Percentiles rank a stretch among this genome's conserved stretches.
Evolutionary conservation across 2,888 invertebrate species (phyloP).

Genomic region (Cephus spinipes): DNA sequence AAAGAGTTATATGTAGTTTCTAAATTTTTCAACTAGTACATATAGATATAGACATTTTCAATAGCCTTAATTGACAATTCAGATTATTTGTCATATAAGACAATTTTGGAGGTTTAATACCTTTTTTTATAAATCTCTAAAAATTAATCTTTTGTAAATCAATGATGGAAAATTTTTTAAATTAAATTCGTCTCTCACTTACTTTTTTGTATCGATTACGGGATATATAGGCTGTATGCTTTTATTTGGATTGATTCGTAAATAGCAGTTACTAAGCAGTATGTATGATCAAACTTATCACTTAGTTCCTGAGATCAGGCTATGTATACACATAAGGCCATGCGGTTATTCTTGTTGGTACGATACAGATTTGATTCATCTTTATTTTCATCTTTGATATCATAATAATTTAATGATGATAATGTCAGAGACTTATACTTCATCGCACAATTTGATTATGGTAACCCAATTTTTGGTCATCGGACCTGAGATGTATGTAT

Average conservation of each 20-base stretch:
- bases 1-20: background rate
- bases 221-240: background rate
- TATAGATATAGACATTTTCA: background rate
- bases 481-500: background rate
- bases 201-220: background rate
- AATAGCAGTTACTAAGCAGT: background rate
- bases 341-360: background rate
- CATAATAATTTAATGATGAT: background rate
- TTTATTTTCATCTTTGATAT: background rate
- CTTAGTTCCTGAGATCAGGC: background rate
- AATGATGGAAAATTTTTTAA: background rate
- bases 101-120: background rate
- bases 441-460: background rate
- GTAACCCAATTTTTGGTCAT: background rate
- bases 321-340: background rate
- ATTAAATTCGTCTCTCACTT: background rate
- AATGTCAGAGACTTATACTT: background rate
- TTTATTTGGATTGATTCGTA: background rate
- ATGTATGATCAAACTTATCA: background rate
- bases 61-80: background rate
- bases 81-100: background rate
- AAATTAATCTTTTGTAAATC: background rate
- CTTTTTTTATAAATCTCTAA: background rate
- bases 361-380: background rate
- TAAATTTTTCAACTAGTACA: background rate